Percentiles rank a stretch among this genome's conserved stretches.
phyloP scores from a whole-genome alignment of 2,888 invertebrate genomes.

The Sinodicranocentrus sp. region DNA sequence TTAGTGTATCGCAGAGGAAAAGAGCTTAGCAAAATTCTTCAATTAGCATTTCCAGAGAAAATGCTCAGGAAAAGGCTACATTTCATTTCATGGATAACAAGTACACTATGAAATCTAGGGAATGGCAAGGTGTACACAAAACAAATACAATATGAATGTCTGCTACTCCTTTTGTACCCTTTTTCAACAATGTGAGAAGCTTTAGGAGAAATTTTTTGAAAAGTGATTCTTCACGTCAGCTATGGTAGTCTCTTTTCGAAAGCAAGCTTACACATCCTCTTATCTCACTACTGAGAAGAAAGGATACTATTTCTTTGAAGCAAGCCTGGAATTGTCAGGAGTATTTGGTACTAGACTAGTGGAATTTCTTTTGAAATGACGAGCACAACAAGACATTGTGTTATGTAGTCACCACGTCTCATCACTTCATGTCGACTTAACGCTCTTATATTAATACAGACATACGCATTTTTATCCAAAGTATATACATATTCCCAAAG shows the following conservation, averaged over 20 bases:
- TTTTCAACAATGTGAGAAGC: too few relatives aligned
- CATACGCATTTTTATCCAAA: too few relatives aligned
- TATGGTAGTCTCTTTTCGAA: neutral
- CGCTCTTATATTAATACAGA: too few relatives aligned
- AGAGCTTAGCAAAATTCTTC: conserved; percentile 19
- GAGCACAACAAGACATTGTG: too few relatives aligned
- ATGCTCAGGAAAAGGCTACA: neutral
- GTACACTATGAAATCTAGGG: too few relatives aligned
- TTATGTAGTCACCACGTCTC: too few relatives aligned
- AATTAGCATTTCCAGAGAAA: conserved; percentile 11
- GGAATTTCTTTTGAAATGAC: neutral
- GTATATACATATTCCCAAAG: too few relatives aligned
- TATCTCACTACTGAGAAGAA: neutral
- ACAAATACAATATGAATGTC: too few relatives aligned
- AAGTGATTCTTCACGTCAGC: neutral
- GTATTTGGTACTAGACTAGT: neutral
- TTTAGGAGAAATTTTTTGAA: neutral
- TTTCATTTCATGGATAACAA: neutral
- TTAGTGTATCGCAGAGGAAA: too few relatives aligned
- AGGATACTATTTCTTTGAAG: neutral
- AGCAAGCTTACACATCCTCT: too few relatives aligned
- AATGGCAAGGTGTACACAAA: too few relatives aligned
- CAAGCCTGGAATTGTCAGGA: neutral
- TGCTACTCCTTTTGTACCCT: neutral
- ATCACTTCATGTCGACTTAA: too few relatives aligned